Percentiles rank a stretch among this genome's conserved stretches.
phyloP scores from a whole-genome alignment of 2,888 invertebrate species.

The Pseudolycoriella hygida region DNA sequence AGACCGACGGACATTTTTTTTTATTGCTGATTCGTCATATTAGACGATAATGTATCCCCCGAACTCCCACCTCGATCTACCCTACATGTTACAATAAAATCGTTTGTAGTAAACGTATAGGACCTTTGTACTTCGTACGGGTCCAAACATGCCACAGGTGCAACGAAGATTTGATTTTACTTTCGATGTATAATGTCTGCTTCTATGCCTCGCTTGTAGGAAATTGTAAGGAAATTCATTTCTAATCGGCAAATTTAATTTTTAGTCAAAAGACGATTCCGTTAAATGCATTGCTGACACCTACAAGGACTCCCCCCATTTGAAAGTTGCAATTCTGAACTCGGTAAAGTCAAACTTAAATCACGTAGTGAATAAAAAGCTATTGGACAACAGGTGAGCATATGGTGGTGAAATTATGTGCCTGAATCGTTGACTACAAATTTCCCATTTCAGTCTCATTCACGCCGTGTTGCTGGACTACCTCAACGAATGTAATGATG shows the following conservation, averaged over 20 bases:
- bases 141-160: no score
- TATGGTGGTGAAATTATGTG: no score
- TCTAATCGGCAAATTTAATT: constrained; percentile 9
- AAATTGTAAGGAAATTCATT: no score
- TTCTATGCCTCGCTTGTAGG: no score
- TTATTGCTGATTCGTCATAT: no score
- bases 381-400: constrained; percentile 47
- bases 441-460: constrained; percentile 43
- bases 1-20: no score
- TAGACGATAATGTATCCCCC: no score
- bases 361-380: constrained; percentile 52
- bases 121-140: no score
- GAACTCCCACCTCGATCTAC: no score
- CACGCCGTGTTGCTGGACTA: constrained; percentile 72
- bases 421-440: no score
- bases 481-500: constrained; percentile 49
- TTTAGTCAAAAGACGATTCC: constrained; percentile 47
- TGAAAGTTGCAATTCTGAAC: constrained; percentile 54
- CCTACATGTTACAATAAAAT: no score
- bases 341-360: constrained; percentile 55
- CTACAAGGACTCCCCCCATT: constrained; percentile 43
- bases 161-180: background rate
- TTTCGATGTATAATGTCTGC: constrained; percentile 2
- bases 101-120: no score
- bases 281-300: constrained; percentile 53